Evolutionary conservation across 1,140 invertebrate species (phyloP), one percentile per base, ranked within the genome.

Genomic region (Tenebrio molitor): DNA sequence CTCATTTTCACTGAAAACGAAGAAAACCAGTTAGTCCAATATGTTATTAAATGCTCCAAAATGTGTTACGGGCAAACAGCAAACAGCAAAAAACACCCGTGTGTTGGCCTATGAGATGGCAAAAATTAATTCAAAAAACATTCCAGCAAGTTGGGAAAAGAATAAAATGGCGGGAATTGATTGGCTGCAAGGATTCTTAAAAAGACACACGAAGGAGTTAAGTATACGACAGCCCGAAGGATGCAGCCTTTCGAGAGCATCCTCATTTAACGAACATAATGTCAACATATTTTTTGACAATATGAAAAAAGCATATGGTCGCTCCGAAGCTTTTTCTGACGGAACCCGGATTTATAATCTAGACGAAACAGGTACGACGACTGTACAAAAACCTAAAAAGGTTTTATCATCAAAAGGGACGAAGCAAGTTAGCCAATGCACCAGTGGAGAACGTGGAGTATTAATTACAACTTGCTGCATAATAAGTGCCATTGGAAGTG

Each of bases 51-150:
- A 15, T 66, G 64, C 15, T 5, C 64, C 2, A 66, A 66, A 25
- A 66, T 66, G 64, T 66, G 64, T 29, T 68, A 68, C 16, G 66
- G 39, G 5, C 17, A 46, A 50, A 14, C 17, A 17, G 5, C 17
- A 46, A 50, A 14, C 17, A 29, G 50, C 6, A 34, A 68, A 46
- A 16, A 17, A 68, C 10, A n/a, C n/a, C 3, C 36, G 0, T n/a
- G n/a, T n/a, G 5, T 12, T 39, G n/a, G 36, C 0, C 5, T 39
- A 39, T 39, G 36, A 39, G 12, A 12, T 39, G 36, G 36, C 36
- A 2, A 12, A n/a, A 3, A 12, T 12, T 39, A 39, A 39, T 0
- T 7, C 6, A 7, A n/a, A n/a, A 12, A 39, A 39, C 12, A n/a
- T 39, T 7, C n/a, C 0, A 2, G 2, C 4, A 39, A n/a, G 7